Percentiles rank a stretch among this genome's conserved stretches.
phyloP scores from a whole-genome alignment of 2,113 vertebrate species.

The Salvelinus namaycush region DNA sequence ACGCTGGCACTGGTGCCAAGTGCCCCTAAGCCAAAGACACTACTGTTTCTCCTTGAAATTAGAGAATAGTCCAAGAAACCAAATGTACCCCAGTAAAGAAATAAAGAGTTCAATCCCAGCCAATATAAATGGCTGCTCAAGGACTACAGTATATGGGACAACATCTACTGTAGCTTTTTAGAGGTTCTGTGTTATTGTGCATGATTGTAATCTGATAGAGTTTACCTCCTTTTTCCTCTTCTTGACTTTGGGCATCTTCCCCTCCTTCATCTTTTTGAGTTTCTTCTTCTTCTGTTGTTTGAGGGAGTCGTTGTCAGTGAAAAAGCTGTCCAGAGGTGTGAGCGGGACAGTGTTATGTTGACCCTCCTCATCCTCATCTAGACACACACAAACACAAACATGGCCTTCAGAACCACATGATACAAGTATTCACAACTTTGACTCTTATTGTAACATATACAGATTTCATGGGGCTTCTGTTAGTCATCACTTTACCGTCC shows the following conservation, averaged over 20 bases:
- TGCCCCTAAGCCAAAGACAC: slow-evolving; percentile 42
- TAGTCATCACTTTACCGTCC: not conserved
- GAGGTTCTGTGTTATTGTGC: not conserved
- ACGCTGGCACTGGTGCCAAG: slow-evolving; percentile 40
- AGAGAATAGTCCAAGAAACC: slow-evolving; percentile 38
- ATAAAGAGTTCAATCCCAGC: slow-evolving; percentile 42
- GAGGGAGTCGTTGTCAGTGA: slow-evolving; percentile 68
- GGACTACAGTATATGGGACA: too few relatives aligned
- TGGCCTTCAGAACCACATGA: not conserved
- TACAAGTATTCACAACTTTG: not conserved
- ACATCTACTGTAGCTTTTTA: too few relatives aligned
- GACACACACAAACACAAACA: slow-evolving; percentile 13
- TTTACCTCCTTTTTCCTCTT: slow-evolving; percentile 87
- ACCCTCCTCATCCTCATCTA: slow-evolving; percentile 80
- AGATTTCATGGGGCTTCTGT: not conserved
- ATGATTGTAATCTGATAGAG: slow-evolving; percentile 15
- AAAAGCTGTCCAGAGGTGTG: slow-evolving; percentile 81
- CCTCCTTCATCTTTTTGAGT: slow-evolving; percentile 79
- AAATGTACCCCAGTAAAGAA: slow-evolving; percentile 23
- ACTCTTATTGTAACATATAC: not conserved
- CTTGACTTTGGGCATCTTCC: slow-evolving; percentile 81
- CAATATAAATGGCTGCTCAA: too few relatives aligned
- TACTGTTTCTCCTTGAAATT: slow-evolving; percentile 53
- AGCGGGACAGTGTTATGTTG: slow-evolving; percentile 66
- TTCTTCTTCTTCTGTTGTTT: slow-evolving; percentile 84